Percentiles rank a stretch among this genome's conserved stretches.
These are phyloP conservation scores for Hipposideros armiger DNA, from an alignment of 2,113 vertebrate species.

Conservation along the genomic window DNA sequence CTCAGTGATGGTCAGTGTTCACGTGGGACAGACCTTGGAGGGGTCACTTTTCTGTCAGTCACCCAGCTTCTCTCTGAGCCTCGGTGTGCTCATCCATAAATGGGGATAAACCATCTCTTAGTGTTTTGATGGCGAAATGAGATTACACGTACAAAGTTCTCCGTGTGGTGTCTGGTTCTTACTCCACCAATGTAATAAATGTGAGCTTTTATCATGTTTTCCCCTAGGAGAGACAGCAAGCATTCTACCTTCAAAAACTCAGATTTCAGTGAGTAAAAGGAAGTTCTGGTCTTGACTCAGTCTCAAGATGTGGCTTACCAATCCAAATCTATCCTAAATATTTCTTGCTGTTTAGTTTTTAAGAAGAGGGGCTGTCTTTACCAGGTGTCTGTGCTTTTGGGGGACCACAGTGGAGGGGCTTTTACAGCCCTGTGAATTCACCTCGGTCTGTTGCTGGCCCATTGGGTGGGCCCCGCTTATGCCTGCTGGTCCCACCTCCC, in stretches of 20 bases:
- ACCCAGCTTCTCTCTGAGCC: background rate
- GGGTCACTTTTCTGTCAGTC: background rate
- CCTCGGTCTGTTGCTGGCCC: background rate
- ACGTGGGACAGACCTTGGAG: background rate
- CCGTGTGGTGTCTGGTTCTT: background rate
- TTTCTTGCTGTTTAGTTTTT: background rate
- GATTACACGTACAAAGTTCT: background rate
- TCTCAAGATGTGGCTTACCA: background rate
- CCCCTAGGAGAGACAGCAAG: background rate
- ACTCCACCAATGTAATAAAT: background rate
- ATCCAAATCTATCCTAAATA: background rate
- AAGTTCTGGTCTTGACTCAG: background rate
- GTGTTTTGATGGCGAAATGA: conserved; percentile 16
- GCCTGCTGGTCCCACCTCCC: background rate
- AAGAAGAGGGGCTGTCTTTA: background rate
- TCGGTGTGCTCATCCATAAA: background rate
- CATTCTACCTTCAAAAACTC: background rate
- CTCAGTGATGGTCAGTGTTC: background rate
- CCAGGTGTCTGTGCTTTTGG: background rate
- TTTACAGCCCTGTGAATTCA: background rate
- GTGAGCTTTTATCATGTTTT: background rate
- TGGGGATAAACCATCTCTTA: background rate
- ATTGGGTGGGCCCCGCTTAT: rapidly evolving
- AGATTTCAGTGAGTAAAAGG: background rate
- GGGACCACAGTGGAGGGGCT: background rate